Evolutionary conservation across 1,140 invertebrate genomes (phyloP).

Genomic region (Ceratoteleas bidentatus): DNA sequence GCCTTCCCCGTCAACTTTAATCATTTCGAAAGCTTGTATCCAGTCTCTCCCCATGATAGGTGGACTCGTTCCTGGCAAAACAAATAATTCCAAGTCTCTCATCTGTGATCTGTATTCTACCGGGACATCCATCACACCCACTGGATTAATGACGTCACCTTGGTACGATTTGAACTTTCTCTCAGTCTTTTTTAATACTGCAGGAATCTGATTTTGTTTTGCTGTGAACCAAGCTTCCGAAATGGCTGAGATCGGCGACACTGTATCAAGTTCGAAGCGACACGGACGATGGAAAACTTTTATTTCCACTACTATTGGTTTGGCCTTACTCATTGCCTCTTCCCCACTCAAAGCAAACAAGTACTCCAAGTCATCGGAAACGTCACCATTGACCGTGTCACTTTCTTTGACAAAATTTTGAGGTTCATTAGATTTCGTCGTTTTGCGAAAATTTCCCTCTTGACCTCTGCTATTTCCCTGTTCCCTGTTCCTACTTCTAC

Average conservation of each 20-base stretch:
- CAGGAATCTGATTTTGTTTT: not conserved
- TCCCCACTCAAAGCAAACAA: not conserved
- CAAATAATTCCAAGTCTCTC: not conserved
- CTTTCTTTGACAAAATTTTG: not conserved
- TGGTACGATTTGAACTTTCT: constrained; percentile 25
- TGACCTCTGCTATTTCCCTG: not conserved
- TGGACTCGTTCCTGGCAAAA: constrained; percentile 8
- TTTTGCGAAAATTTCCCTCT: not conserved
- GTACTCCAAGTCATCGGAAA: too few relatives aligned
- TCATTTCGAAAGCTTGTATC: too few relatives aligned
- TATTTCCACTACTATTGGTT: not conserved
- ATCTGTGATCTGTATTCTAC: not conserved
- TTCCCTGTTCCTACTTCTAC: not conserved
- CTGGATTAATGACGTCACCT: constrained; percentile 2
- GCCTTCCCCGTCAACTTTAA: too few relatives aligned
- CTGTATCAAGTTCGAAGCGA: constrained; percentile 7
- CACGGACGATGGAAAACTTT: not conserved
- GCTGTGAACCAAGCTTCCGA: not conserved
- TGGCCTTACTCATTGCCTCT: not conserved
- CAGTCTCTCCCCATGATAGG: constrained; percentile 7
- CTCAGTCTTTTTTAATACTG: not conserved
- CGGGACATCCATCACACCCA: not conserved
- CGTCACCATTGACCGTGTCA: not conserved
- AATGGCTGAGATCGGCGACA: constrained; percentile 9
- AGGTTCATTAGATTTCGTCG: not conserved